Conservation (phyloP, 2,797 vertebrate genomes). For the Xiphorhynchus erythropygius region DNA sequence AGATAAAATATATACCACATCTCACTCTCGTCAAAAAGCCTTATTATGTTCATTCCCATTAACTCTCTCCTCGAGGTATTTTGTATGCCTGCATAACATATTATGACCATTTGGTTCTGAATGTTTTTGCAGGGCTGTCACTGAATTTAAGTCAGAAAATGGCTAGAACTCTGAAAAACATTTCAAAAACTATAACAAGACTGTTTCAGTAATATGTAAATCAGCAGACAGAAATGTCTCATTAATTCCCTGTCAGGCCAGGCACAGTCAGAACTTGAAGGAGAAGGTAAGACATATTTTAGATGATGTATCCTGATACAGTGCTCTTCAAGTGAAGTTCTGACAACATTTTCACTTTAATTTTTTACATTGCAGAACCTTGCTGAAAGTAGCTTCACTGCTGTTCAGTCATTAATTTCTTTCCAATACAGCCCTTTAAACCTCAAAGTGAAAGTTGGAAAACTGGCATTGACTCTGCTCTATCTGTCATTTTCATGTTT, state of each 20-base stretch:
- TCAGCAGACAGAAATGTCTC: conserved; percentile 14
- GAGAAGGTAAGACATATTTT: not conserved
- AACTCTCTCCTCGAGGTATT: conserved; percentile 70
- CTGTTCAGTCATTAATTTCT: not conserved
- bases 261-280: not conserved
- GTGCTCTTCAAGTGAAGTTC: not conserved
- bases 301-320: not conserved
- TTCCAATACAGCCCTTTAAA: not conserved
- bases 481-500: not conserved
- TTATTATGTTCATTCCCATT: conserved; percentile 72
- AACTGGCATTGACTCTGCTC: not conserved
- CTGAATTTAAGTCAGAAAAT: conserved; percentile 59
- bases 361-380: not conserved
- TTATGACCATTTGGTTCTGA: conserved; percentile 65
- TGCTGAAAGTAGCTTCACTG: not conserved
- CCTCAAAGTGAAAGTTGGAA: not conserved
- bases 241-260: not conserved
- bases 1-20: conserved; percentile 66
- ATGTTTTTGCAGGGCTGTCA: conserved; percentile 52
- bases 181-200: conserved; percentile 13
- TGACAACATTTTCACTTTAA: not conserved
- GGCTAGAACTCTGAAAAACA: conserved; percentile 28
- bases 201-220: conserved; percentile 16
- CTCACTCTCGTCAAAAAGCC: conserved; percentile 59
- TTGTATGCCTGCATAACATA: conserved; percentile 69